These are phyloP conservation scores for Channa argus DNA, from an alignment of 2,113 vertebrate species.

Conservation along the genomic window DNA sequence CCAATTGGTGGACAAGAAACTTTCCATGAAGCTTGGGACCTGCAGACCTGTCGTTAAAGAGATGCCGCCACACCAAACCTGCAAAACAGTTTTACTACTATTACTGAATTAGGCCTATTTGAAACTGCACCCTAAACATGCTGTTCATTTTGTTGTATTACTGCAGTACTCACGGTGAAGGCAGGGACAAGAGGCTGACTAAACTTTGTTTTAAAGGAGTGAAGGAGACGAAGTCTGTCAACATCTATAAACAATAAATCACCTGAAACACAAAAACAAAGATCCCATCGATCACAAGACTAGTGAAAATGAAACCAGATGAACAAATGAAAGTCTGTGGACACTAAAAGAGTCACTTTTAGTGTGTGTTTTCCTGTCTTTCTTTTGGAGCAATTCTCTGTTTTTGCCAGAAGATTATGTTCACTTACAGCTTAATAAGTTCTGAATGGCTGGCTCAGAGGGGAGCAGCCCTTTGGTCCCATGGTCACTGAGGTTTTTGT, in stretches of 20 bases:
- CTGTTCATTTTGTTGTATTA: background rate
- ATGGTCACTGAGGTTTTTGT: no score
- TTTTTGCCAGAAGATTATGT: no score
- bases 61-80: constrained; percentile 95
- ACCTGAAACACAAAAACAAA: constrained; percentile 79
- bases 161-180: constrained; percentile 88
- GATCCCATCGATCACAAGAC: background rate
- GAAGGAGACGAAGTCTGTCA: constrained; percentile 87
- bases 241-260: constrained; percentile 92
- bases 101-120: background rate
- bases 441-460: no score
- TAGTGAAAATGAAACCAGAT: background rate
- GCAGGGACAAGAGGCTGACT: constrained; percentile 91
- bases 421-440: no score
- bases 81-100: constrained; percentile 27
- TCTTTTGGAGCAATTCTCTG: no score
- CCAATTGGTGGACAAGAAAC: constrained; percentile 84
- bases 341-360: background rate
- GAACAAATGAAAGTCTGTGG: background rate
- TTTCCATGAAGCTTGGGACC: constrained; percentile 90
- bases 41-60: constrained; percentile 89
- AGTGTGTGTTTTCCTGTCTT: no score
- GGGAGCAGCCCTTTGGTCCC: no score
- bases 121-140: no score
- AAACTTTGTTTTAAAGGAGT: constrained; percentile 93